Base-by-base conservation (phyloP, 2,797 vertebrate species). In the Esox lucius region DNA sequence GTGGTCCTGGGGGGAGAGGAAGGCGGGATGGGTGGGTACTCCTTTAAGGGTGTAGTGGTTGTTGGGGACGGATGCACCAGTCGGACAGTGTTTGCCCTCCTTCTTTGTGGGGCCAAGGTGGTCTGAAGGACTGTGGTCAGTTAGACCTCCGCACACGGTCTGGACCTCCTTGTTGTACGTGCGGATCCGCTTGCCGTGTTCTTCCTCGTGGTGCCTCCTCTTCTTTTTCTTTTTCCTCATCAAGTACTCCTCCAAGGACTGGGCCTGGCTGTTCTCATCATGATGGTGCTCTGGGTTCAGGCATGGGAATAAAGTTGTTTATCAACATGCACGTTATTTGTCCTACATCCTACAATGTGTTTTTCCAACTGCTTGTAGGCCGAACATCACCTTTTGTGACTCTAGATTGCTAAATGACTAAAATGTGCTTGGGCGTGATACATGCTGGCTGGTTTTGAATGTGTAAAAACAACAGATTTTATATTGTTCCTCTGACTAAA, bases 211-310 rank as follows among this genome's bases (percentile, higher is more conserved):
- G 68, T 96, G 95, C 92, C 95, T 95, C 94, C 94, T 96, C 94
- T 97, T 98, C 92, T 97, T 99, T 90, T 96, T 96, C 83, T 95
- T 97, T 90, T 97, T 97, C 88, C 95, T 97, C 84, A 95, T 85
- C 80, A 97, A 93, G 79, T 96, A 96, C 24, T 92, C 91, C 81
- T 98, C 95, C 84, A 94, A 88, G 74, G 92, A 92, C 78, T 94
- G 94, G 61, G 93, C 94, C 91, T 96, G 96, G 76, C 94, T 90
- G 79, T 97, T 98, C 91, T 97, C 96, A 78, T 95, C 94, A 79
- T 92, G 91, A 77, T 93, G 94, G 0, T 84, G 22, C 74, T 90
- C 91, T 98, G 87, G 53, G 88, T 81, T 86, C 3, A 76, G 42
- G 88, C 0, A 31, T 4, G 12, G 5, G 22, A 46, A 71, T 53